Evolutionary conservation across 2,888 invertebrate genomes (phyloP), one percentile per base, ranked within the genome.

Genomic region (Drosophila villosipedis): DNA sequence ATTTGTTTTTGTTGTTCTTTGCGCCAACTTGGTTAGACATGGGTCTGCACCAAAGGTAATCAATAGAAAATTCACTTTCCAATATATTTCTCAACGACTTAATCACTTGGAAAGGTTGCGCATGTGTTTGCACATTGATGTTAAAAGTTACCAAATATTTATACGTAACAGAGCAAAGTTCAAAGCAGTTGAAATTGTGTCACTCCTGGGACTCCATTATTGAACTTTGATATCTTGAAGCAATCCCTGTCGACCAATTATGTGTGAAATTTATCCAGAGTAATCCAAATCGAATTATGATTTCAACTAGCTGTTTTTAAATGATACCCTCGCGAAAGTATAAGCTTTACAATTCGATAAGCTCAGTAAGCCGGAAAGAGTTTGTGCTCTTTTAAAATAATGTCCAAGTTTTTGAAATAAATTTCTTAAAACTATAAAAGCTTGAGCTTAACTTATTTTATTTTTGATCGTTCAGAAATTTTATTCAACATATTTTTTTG

Each of bases 31-130:
- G 72, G 62, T 61, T 60, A 52, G 43, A 28, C 49, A 68, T 49
- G 67, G 50, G 53, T 62, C 63, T 73, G 73, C 61, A 57, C 47
- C 57, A 63, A 79, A 69, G 80, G 85, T 87, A 87, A 89, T 87
- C 90, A 82, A 84, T 84, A 71, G 62, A 76, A 70, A 60, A 59
- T 52, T 66, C 43, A 69, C 59, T 78, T 73, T 78, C 50, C 43
- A 52, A 72, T 68, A 53, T 76, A 70, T 76, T 63, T 54, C 60
- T 43, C 60, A 74, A 84, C 84, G 80, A 83, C 73, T 80, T 87
- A 89, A 84, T 84, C 88, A 79, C 85, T 84, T 78, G 74, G 74
- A 74, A 78, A 50, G 50, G 66, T 43, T 58, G 43, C 33, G 16
- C 58, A 61, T 61, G 71, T 58, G 65, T 54, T 43, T 54, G 30